Evolutionary conservation across 1,140 invertebrate genomes (phyloP).

Genomic region (Pentalonia nigronervosa): DNA sequence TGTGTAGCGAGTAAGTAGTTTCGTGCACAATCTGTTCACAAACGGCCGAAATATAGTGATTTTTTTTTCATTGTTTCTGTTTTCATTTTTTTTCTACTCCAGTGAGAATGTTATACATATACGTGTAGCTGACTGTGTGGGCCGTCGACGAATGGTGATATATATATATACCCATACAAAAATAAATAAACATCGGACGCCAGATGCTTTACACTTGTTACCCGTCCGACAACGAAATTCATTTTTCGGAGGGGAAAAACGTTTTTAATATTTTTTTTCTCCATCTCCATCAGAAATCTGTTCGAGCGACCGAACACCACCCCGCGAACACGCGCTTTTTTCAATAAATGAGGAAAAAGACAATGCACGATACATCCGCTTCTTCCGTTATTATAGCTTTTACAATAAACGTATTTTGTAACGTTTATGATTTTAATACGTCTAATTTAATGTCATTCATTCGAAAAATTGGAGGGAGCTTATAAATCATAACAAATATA

Average conservation of each 20-base stretch:
- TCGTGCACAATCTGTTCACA: not conserved
- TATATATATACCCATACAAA: not conserved
- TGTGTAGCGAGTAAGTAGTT: not conserved
- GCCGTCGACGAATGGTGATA: not conserved
- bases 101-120: not conserved
- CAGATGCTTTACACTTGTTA: constrained; percentile 56
- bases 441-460: not conserved
- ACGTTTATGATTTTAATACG: not conserved
- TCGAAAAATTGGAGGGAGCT: not conserved
- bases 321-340: not conserved
- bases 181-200: constrained; percentile 33
- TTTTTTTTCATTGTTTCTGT: constrained; percentile 17
- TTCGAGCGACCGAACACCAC: not conserved
- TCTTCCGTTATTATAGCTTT: not conserved
- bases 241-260: constrained; percentile 24
- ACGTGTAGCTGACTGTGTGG: not conserved
- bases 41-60: not conserved
- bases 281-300: not conserved
- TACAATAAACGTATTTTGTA: not conserved
- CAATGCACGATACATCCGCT: not conserved
- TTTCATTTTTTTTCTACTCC: not conserved
- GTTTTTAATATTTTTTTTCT: constrained; percentile 44
- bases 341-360: not conserved
- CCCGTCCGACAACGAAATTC: constrained; percentile 21
- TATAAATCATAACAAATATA: not conserved